Conservation (phyloP, 2,888 invertebrate genomes). For the Hartigia nigra region DNA sequence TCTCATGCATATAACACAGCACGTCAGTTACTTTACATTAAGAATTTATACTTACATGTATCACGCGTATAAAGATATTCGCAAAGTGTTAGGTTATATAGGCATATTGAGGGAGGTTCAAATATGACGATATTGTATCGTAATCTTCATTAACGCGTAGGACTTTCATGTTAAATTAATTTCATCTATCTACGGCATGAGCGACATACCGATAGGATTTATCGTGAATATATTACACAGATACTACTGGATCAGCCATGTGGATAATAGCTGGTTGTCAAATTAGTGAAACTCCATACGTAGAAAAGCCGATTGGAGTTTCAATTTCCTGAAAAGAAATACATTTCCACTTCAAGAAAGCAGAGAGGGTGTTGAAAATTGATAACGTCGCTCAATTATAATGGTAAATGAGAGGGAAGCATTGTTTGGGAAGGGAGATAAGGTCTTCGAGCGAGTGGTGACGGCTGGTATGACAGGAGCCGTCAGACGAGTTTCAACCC, state of each 20-base stretch:
- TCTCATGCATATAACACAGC: background rate
- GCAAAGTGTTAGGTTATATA: background rate
- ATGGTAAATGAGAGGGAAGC: background rate
- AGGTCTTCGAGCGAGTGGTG: background rate
- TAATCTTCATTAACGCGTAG: background rate
- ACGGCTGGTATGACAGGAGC: background rate
- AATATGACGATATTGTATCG: background rate
- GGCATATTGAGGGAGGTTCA: background rate
- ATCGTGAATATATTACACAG: background rate
- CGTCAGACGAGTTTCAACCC: background rate
- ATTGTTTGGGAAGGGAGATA: background rate
- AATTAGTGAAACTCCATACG: background rate
- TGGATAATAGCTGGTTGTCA: background rate
- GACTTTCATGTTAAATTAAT: background rate
- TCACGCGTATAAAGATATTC: background rate
- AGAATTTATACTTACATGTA: background rate
- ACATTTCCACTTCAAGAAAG: background rate
- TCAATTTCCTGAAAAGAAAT: background rate
- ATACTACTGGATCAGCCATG: background rate
- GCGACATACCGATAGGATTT: background rate
- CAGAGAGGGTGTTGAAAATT: background rate
- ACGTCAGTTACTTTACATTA: background rate
- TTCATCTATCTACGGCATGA: background rate
- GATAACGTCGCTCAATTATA: background rate
- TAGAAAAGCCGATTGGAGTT: background rate